Evolutionary conservation across 2,113 vertebrate genomes (phyloP).

Genomic region (Ammospiza caudacuta): DNA sequence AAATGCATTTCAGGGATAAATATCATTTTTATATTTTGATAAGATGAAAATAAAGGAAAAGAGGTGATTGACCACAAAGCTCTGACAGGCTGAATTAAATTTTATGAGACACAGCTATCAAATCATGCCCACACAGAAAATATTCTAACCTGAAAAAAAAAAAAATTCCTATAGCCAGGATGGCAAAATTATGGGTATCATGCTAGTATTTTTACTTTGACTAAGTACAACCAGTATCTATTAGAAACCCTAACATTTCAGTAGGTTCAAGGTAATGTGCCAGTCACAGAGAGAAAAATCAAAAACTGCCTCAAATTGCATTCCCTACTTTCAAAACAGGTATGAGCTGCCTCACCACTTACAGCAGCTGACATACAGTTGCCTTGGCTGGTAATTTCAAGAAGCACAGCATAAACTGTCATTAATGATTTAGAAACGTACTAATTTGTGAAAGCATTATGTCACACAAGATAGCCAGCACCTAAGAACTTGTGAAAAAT

Average conservation of each 20-base stretch:
- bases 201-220: neutral
- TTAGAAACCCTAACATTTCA: neutral
- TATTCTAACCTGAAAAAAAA: neutral
- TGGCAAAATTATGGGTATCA: neutral
- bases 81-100: slow-evolving; percentile 1
- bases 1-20: neutral
- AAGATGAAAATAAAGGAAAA: slow-evolving; percentile 4
- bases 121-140: neutral
- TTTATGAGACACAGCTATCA: neutral
- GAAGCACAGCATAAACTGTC: neutral
- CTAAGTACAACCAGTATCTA: neutral
- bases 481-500: neutral
- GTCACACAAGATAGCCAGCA: neutral
- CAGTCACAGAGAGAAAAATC: neutral
- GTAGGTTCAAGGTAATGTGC: neutral
- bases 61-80: neutral
- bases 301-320: neutral
- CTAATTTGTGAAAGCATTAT: neutral
- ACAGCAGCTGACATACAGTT: neutral
- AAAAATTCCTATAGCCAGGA: neutral
- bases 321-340: neutral
- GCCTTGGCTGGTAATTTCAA: neutral
- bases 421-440: neutral
- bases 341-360: neutral
- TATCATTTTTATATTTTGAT: neutral